A percentile compares a stretch with the other conserved stretches of the same genome.
phyloP scores from a whole-genome alignment of 1,140 invertebrate species.

The Drosophila triauraria region DNA sequence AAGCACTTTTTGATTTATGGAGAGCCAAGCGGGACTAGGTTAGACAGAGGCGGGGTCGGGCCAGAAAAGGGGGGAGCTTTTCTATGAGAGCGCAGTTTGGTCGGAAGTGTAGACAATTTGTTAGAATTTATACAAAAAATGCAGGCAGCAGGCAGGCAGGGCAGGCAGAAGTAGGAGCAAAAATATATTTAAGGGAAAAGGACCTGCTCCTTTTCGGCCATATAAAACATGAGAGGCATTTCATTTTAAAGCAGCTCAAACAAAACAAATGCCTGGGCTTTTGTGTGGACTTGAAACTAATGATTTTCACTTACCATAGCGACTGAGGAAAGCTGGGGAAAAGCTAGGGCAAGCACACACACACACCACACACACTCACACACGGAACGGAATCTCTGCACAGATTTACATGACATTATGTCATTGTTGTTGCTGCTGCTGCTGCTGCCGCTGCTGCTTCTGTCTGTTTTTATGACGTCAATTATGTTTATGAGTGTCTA shows the following conservation, averaged over 20 bases:
- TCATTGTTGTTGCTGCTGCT: slow-evolving; percentile 65
- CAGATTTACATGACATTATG: slow-evolving; percentile 82
- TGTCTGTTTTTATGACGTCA: slow-evolving; percentile 82
- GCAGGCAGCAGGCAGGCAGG: slow-evolving; percentile 26
- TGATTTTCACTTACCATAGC: slow-evolving; percentile 71
- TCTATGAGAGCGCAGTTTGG: slow-evolving; percentile 48
- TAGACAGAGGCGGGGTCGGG: background rate
- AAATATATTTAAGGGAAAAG: slow-evolving; percentile 3
- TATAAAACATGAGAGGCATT: slow-evolving; percentile 79
- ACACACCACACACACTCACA: slow-evolving; percentile 15
- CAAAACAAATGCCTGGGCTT: slow-evolving; percentile 79
- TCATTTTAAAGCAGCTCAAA: slow-evolving; percentile 79
- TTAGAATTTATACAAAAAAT: slow-evolving; percentile 82
- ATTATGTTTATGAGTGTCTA: slow-evolving; percentile 84
- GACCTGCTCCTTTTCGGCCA: slow-evolving; percentile 9
- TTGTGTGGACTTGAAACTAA: slow-evolving; percentile 76
- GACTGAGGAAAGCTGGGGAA: slow-evolving; percentile 1
- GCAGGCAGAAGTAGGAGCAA: background rate
- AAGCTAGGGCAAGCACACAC: background rate
- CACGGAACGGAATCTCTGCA: slow-evolving; percentile 45
- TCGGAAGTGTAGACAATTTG: slow-evolving; percentile 82
- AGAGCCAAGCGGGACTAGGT: slow-evolving; percentile 51
- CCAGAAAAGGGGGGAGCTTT: slow-evolving; percentile 1
- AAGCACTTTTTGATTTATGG: slow-evolving; percentile 82
- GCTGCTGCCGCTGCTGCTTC: slow-evolving; percentile 7